Base-by-base conservation (phyloP, 1,140 invertebrate species). In the Melanaphis sacchari region DNA sequence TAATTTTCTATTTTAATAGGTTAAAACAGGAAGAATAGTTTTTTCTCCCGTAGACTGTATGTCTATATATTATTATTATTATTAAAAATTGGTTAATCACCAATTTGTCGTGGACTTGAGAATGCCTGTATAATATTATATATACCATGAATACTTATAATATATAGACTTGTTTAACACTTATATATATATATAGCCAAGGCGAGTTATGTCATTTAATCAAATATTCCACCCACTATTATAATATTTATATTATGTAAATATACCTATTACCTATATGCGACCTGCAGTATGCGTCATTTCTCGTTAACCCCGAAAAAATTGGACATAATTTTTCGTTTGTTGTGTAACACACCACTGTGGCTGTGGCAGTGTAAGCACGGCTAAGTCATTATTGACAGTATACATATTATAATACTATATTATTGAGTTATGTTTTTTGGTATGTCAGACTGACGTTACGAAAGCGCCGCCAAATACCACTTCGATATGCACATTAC, bases 401-500 rank as follows among this genome's bases (percentile, higher is more conserved):
- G 11, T 87, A 11, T 43, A 26, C 40, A 31, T 43, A 82, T 84
- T 46, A 31, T n/a, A 85, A 85, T 31, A 85, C 5, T 85, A 43
- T 85, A 41, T n/a, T 76, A 26, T 31, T 41, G 38, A 40, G 40
- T 15, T 41, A 87, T 46, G 46, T 89, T 46, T 46, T 31, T 89
- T 46, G 87, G 87, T 52, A 36, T 89, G 87, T 11, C 87, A 21
- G n/a, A 89, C 85, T 36, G 46, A 89, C 59, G 59, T 91, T 84
- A 84, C 91, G 43, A 92, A 84, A 92, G 76, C 76, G 91, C 66
- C 76, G 76, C 38, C 76, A 40, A 36, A 84, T 22, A 24, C n/a
- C 76, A 22, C 52, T 84, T 84, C 91, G 91, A 84, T 46, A 92
- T 84, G 91, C 76, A 84, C 91, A 52, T 92, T 84, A 92, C 43